phyloP scores from a whole-genome alignment of 1,140 invertebrate genomes.

The Choristoneura fumiferana region DNA sequence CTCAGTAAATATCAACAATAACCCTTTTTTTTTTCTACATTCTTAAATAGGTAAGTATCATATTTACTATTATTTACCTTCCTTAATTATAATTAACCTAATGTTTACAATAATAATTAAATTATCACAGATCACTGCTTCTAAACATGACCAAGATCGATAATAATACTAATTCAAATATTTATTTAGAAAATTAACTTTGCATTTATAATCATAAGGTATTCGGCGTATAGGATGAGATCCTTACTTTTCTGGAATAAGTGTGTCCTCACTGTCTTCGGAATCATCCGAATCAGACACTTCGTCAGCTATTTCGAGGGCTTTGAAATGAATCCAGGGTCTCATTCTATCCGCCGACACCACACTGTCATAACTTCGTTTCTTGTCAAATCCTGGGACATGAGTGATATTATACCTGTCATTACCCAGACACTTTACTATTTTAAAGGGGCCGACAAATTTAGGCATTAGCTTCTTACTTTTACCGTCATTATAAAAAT shows the following conservation, averaged over 20 bases:
- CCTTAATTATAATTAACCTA: too few relatives aligned
- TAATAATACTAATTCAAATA: too few relatives aligned
- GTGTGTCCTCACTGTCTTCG: background rate
- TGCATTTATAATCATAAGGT: background rate
- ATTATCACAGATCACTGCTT: too few relatives aligned
- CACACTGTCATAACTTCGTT: constrained; percentile 24
- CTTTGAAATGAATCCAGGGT: constrained; percentile 28
- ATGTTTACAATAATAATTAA: too few relatives aligned
- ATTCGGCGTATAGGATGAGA: background rate
- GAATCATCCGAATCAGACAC: background rate
- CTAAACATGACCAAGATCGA: too few relatives aligned
- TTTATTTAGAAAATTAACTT: background rate
- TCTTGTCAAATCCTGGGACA: constrained; percentile 24
- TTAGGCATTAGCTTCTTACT: constrained; percentile 35
- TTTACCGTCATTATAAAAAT: constrained; percentile 31
- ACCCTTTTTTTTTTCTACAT: too few relatives aligned
- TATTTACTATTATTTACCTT: too few relatives aligned
- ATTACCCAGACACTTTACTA: constrained; percentile 30
- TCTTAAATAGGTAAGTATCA: too few relatives aligned
- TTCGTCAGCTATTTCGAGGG: constrained; percentile 12
- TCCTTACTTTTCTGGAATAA: too few relatives aligned
- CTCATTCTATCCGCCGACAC: constrained; percentile 30
- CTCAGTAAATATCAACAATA: too few relatives aligned
- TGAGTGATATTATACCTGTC: constrained; percentile 29
- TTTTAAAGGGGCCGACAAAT: constrained; percentile 35